These are phyloP conservation scores for Myiozetetes cayanensis DNA, from an alignment of 2,113 vertebrate genomes.

Conservation along the genomic window DNA sequence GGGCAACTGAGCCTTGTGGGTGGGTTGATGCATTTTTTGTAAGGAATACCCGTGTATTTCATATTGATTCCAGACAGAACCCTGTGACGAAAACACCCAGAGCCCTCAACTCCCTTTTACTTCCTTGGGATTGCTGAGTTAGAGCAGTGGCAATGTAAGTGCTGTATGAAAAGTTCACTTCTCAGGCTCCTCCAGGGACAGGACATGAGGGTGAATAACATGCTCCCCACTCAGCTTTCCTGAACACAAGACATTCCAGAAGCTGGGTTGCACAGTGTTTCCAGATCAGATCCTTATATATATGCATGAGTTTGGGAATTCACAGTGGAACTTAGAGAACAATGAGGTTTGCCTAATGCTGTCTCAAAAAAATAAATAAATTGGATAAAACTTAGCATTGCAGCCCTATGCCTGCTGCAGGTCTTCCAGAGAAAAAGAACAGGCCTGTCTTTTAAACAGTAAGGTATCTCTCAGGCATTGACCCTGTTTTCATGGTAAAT, in stretches of 20 bases:
- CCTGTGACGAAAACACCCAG: accelerated
- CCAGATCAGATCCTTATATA: not conserved
- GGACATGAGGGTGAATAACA: not conserved
- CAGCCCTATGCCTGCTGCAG: not conserved
- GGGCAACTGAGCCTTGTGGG: not conserved
- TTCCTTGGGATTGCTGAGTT: not conserved
- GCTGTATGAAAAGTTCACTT: not conserved
- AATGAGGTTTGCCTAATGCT: not conserved
- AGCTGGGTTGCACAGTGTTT: not conserved
- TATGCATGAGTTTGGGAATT: not conserved
- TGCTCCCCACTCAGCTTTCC: not conserved
- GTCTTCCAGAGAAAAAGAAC: not conserved
- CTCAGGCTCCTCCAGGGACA: not conserved
- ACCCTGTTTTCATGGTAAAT: not conserved
- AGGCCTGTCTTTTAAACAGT: not conserved
- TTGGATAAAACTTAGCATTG: not conserved
- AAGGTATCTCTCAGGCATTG: not conserved
- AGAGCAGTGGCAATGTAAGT: not conserved
- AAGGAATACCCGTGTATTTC: not conserved
- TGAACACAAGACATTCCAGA: not conserved
- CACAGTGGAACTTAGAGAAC: not conserved
- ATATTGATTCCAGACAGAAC: not conserved
- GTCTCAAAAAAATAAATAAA: not conserved
- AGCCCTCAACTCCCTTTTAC: not conserved
- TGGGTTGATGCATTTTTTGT: not conserved